Percentiles rank a stretch among this genome's conserved stretches.
Evolutionary conservation across 1,140 invertebrate genomes (phyloP).

Genomic region (Diorhabda elongata): DNA sequence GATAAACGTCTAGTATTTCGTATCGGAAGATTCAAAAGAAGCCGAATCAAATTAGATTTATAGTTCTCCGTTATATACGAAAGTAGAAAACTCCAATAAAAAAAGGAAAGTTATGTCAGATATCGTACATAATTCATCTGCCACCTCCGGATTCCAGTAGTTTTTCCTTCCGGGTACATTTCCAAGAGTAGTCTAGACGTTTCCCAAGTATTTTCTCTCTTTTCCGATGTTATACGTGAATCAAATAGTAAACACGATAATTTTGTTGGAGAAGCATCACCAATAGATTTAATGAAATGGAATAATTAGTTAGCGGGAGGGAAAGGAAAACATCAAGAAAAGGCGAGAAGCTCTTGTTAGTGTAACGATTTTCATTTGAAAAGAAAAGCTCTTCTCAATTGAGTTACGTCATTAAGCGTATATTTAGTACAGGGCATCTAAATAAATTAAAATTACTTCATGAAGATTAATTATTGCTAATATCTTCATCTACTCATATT

Average conservation of each 20-base stretch:
- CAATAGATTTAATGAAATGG: slow-evolving; percentile 12
- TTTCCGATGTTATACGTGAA: slow-evolving; percentile 26
- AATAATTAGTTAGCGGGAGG: slow-evolving; percentile 4
- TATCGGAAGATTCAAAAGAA: background rate
- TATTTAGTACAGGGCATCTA: too few relatives aligned
- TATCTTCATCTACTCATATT: too few relatives aligned
- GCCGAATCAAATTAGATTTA: background rate
- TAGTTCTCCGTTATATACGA: background rate
- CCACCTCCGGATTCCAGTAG: slow-evolving; percentile 42
- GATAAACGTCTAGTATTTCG: too few relatives aligned
- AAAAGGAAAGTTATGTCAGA: slow-evolving; percentile 24
- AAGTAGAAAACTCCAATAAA: background rate
- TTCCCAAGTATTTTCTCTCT: slow-evolving; percentile 25
- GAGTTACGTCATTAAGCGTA: too few relatives aligned
- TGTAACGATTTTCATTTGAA: too few relatives aligned
- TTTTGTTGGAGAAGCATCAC: background rate
- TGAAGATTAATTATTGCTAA: too few relatives aligned
- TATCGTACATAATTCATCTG: slow-evolving; percentile 46
- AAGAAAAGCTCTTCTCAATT: too few relatives aligned
- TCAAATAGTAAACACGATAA: slow-evolving; percentile 25
- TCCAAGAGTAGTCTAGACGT: slow-evolving; percentile 36
- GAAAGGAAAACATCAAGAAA: too few relatives aligned
- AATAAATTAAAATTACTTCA: too few relatives aligned
- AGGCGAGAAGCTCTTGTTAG: too few relatives aligned
- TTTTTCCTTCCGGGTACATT: slow-evolving; percentile 46